phyloP scores from a whole-genome alignment of 2,797 vertebrate species.

The Sebastes nivosus region DNA sequence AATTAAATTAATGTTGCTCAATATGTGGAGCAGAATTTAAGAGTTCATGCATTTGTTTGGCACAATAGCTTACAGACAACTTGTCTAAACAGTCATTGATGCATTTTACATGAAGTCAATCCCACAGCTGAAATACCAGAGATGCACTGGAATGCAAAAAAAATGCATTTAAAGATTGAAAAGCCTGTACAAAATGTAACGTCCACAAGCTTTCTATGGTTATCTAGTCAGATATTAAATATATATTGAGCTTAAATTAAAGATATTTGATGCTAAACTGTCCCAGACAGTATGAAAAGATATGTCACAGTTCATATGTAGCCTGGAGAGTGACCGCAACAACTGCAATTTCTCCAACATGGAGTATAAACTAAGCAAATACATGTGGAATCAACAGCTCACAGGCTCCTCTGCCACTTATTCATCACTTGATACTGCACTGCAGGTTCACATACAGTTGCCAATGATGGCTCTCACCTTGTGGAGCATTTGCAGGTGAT shows the following conservation, averaged over 20 bases:
- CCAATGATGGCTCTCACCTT: constrained; percentile 18
- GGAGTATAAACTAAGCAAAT: constrained; percentile 24
- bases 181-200: not conserved
- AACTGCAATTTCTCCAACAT: constrained; percentile 11
- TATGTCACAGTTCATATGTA: not conserved
- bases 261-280: constrained; percentile 17
- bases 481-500: constrained; percentile 6
- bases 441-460: constrained; percentile 29
- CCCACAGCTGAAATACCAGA: constrained; percentile 13
- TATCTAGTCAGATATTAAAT: constrained; percentile 1
- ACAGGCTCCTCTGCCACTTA: not conserved
- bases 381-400: constrained; percentile 48
- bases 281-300: constrained; percentile 12
- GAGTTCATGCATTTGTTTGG: constrained; percentile 2
- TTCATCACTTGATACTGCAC: constrained; percentile 22
- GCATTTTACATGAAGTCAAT: constrained; percentile 9
- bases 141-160: constrained; percentile 3
- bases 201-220: not conserved
- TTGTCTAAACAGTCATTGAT: not conserved
- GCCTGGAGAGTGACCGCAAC: constrained; percentile 15
- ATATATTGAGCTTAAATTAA: not conserved
- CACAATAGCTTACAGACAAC: constrained; percentile 1
- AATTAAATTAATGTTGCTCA: not conserved
- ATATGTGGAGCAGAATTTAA: not conserved
- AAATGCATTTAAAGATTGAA: constrained; percentile 3